Evolutionary conservation across 2,113 vertebrate species (phyloP).

Genomic region (Tyrannus savana): DNA sequence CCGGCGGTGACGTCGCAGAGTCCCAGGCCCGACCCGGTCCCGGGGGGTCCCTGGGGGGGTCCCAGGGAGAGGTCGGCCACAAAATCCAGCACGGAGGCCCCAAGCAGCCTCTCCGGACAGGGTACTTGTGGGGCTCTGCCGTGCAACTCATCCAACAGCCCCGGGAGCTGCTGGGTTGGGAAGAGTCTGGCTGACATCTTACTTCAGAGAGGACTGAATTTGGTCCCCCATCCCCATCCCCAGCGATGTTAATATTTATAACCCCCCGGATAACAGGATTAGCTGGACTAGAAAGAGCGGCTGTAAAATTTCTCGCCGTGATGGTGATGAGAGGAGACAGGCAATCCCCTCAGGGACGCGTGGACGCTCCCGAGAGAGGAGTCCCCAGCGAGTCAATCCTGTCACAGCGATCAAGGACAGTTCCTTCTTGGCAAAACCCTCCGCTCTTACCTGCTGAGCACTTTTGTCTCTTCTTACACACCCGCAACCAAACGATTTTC

Average conservation of each 20-base stretch:
- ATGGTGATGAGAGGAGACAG: conserved; percentile 69
- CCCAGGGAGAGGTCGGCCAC: conserved; percentile 77
- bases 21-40: background rate
- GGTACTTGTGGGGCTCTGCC: conserved; percentile 58
- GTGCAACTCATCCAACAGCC: conserved; percentile 25
- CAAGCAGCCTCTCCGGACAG: conserved; percentile 67
- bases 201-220: background rate
- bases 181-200: conserved; percentile 23
- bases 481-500: conserved; percentile 66
- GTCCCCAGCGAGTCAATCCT: conserved; percentile 70
- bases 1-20: conserved; percentile 65
- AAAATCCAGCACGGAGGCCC: conserved; percentile 75
- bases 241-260: conserved; percentile 60
- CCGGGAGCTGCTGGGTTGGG: background rate
- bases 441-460: conserved; percentile 80
- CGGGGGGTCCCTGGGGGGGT: conserved; percentile 10
- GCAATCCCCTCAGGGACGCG: conserved; percentile 35
- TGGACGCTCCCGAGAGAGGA: conserved; percentile 45
- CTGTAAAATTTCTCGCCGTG: conserved; percentile 24
- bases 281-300: conserved; percentile 21
- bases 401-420: conserved; percentile 74
- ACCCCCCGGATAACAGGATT: conserved; percentile 68
- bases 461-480: conserved; percentile 77
- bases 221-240: background rate
- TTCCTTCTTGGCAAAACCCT: conserved; percentile 87